Evolutionary conservation across 2,113 vertebrate genomes (phyloP), one percentile per base, ranked within the genome.

Genomic region (Sitta europaea): DNA sequence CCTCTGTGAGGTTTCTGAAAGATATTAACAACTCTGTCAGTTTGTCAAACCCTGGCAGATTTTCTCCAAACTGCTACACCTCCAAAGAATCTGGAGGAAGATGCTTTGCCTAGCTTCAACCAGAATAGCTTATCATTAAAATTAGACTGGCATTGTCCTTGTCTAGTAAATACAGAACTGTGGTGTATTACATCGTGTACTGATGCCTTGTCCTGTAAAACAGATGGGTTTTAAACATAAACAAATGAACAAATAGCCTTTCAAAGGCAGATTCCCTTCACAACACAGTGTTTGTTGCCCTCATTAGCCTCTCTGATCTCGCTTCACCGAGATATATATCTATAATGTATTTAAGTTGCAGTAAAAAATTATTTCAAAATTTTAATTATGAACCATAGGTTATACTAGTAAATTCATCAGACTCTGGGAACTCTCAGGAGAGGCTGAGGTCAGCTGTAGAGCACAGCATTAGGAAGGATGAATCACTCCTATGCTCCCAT

Each of bases 401-500:
- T 88, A 85, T 61, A 94, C 33, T 45, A 91, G 43, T 90, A 92
- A 94, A 96, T 96, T 94, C 85, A 90, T 48, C 66, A 95, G 72
- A 70, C 61, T 94, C 92, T 80, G 50, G 29, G 36, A 94, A 66
- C 50, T 95, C 87, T 92, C 86, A 74, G 58, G 87, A 93, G 93
- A 96, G 73, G 45, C 48, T 83, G 93, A 96, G 94, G 96, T 96
- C 92, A 94, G 93, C 86, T 73, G 42, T 67, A 88, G 75, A 80
- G 76, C 73, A 24, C 43, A 74, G 66, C 58, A 77, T 92, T 91
- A 88, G 31, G 63, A 72, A 96, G 76, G 84, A 94, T 90, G 91
- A 94, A 96, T 97, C 71, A 83, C 87, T 95, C 47, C 85, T 71
- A 54, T 76, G 40, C 33, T 96, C 38, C 27, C 55, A 92, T 95